Percentiles rank a stretch among this genome's conserved stretches.
phyloP scores from a whole-genome alignment of 2,113 vertebrate genomes.

The Forbesichthys papilliferus region DNA sequence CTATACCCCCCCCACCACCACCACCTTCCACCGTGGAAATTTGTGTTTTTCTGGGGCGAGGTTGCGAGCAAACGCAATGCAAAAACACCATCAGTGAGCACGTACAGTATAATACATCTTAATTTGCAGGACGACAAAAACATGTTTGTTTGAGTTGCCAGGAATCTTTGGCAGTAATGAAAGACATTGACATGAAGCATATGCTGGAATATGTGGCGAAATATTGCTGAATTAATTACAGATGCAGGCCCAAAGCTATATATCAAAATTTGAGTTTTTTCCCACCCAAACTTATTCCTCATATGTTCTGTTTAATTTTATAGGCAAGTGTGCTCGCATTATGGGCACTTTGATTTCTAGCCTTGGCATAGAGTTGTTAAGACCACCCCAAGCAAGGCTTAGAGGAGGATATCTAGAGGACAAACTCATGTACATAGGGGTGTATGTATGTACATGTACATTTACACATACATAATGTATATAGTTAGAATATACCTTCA shows the following conservation, averaged over 20 bases:
- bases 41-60: slow-evolving; percentile 33
- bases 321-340: slow-evolving; percentile 19
- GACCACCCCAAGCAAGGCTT: background rate
- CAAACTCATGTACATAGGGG: too few relatives aligned
- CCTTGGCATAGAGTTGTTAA: slow-evolving; percentile 4
- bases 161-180: slow-evolving; percentile 64
- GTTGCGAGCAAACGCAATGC: slow-evolving; percentile 23
- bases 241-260: slow-evolving; percentile 49
- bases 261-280: slow-evolving; percentile 46
- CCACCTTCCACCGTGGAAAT: slow-evolving; percentile 3
- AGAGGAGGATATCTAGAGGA: slow-evolving; percentile 18
- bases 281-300: background rate
- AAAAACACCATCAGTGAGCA: slow-evolving; percentile 37
- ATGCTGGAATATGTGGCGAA: slow-evolving; percentile 53
- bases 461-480: too few relatives aligned
- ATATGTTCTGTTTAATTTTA: slow-evolving; percentile 8
- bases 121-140: slow-evolving; percentile 47
- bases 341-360: slow-evolving; percentile 31
- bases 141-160: slow-evolving; percentile 54
- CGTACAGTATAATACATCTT: slow-evolving; percentile 62
- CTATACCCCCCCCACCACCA: slow-evolving; percentile 3
- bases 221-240: slow-evolving; percentile 69
- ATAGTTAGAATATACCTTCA: too few relatives aligned
- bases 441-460: too few relatives aligned
- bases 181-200: slow-evolving; percentile 58